Evolutionary conservation across 1,140 invertebrate species (phyloP).

Genomic region (Adoxophyes honmai): DNA sequence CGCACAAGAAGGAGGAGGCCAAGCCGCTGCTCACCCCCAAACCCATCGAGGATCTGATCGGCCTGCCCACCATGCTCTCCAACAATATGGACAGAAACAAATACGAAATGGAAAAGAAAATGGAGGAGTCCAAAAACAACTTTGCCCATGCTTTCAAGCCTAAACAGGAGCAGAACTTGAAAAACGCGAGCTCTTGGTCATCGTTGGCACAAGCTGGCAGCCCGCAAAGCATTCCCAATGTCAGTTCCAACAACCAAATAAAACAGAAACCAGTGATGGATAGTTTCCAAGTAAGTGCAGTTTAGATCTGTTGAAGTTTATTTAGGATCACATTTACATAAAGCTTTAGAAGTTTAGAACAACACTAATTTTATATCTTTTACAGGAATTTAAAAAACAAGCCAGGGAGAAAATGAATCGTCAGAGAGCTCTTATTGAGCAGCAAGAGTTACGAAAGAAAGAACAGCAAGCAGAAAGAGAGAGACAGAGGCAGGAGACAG

Average conservation of each 20-base stretch:
- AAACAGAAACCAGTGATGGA: slow-evolving; percentile 83
- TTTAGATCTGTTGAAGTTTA: neutral
- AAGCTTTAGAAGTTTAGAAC: slow-evolving; percentile 12
- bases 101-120: slow-evolving; percentile 73
- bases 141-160: slow-evolving; percentile 82
- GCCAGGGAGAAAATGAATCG: slow-evolving; percentile 96
- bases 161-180: slow-evolving; percentile 86
- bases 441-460: slow-evolving; percentile 89
- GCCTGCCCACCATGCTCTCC: slow-evolving; percentile 67
- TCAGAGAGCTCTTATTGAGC: slow-evolving; percentile 89
- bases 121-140: slow-evolving; percentile 76
- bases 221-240: slow-evolving; percentile 80
- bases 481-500: slow-evolving; percentile 86
- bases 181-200: slow-evolving; percentile 95
- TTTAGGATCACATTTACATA: too few species aligned
- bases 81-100: slow-evolving; percentile 71
- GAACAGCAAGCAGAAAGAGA: slow-evolving; percentile 92
- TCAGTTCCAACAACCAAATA: slow-evolving; percentile 78
- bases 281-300: slow-evolving; percentile 78
- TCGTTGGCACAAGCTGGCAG: slow-evolving; percentile 90
- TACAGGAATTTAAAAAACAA: slow-evolving; percentile 94
- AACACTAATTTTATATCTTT: slow-evolving; percentile 54
- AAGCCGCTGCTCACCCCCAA: slow-evolving; percentile 78
- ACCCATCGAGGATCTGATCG: slow-evolving; percentile 80
- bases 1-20: slow-evolving; percentile 78